Evolutionary conservation across 2,113 vertebrate species (phyloP).

Genomic region (Castor canadensis): DNA sequence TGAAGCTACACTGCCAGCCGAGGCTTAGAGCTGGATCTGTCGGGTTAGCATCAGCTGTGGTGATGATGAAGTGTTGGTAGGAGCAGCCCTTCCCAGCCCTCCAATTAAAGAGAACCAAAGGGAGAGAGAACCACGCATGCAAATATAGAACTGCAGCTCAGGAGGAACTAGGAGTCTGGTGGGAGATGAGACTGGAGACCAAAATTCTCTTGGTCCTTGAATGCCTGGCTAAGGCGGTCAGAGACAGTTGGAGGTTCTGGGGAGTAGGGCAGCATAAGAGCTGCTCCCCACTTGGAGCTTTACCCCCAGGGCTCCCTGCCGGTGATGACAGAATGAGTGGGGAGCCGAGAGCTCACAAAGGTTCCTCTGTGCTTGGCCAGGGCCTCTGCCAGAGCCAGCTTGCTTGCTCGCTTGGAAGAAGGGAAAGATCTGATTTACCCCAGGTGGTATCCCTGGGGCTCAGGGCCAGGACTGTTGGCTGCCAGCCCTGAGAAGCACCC

Average conservation of each 20-base stretch:
- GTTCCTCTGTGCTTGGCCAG: conserved; percentile 18
- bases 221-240: background rate
- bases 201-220: background rate
- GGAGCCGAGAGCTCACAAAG: conserved; percentile 53
- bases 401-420: background rate
- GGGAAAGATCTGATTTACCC: conserved; percentile 48
- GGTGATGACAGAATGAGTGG: background rate
- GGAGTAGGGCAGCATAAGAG: background rate
- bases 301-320: background rate
- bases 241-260: background rate
- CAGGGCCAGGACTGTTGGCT: conserved; percentile 40
- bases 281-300: background rate
- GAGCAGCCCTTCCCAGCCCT: background rate
- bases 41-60: background rate
- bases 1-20: background rate
- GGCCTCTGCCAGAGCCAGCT: conserved; percentile 5
- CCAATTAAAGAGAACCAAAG: background rate
- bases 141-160: background rate
- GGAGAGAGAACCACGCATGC: background rate
- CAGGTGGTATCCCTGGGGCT: conserved; percentile 15
- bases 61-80: background rate
- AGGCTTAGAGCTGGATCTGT: background rate
- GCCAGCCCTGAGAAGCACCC: background rate
- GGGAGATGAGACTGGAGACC: background rate
- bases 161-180: background rate